These are phyloP conservation scores for Chrysolina oricalcia DNA, from an alignment of 2,888 invertebrate genomes.

Conservation along the genomic window DNA sequence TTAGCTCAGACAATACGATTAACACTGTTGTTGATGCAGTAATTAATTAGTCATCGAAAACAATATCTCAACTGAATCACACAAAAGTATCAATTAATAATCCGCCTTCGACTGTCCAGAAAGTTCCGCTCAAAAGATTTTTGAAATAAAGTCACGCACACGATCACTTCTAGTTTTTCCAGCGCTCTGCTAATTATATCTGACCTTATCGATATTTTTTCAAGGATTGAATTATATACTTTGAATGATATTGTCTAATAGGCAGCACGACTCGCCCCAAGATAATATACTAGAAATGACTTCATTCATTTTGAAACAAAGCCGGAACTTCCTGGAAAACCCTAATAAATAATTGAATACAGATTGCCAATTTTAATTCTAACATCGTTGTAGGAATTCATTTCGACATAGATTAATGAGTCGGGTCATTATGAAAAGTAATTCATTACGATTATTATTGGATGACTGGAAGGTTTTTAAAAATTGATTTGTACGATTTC, in stretches of 20 bases:
- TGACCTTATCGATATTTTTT: slow-evolving; percentile 40
- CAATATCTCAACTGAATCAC: neutral
- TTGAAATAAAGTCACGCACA: slow-evolving; percentile 40
- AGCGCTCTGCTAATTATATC: slow-evolving; percentile 26
- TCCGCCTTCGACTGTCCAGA: neutral
- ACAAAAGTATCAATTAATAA: neutral
- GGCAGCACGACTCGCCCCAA: slow-evolving; percentile 41
- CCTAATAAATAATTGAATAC: slow-evolving; percentile 39
- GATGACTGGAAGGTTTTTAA: neutral
- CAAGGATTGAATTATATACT: slow-evolving; percentile 33
- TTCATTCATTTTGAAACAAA: slow-evolving; percentile 43
- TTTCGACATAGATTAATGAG: neutral
- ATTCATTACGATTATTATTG: neutral
- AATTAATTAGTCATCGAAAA: neutral
- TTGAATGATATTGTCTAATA: slow-evolving; percentile 43
- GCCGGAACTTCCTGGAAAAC: slow-evolving; percentile 36
- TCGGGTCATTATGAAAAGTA: neutral
- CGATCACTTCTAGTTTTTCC: slow-evolving; percentile 27
- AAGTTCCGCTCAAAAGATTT: neutral
- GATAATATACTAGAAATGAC: slow-evolving; percentile 40
- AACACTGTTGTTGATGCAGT: neutral
- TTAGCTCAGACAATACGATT: neutral
- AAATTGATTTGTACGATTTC: neutral
- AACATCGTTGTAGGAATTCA: neutral
- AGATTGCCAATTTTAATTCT: slow-evolving; percentile 22